Base-by-base conservation (phyloP, 2,888 invertebrate species). In the Acrobasis suavella region DNA sequence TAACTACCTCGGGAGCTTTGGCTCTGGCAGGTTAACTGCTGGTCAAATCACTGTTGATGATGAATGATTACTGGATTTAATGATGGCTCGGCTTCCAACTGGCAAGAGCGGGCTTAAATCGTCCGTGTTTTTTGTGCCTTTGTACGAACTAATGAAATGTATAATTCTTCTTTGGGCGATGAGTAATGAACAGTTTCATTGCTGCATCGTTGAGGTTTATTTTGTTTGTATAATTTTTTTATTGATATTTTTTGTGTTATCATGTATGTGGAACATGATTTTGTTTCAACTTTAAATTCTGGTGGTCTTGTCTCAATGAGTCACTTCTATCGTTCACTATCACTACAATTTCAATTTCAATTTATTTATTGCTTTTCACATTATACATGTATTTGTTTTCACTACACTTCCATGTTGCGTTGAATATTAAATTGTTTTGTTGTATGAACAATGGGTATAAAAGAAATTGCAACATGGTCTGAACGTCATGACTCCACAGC, bases 1-100 rank as follows among this genome's bases (percentile, higher is more conserved):
- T 77, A 77, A 85, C 83, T 86, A 85, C 86, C 76, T 81, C 82
- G 76, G 86, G 74, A 85, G 86, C 82, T 71, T 72, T 74, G 78
- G 76, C 81, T 75, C 67, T 80, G 82, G 83, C 84, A 80, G 80
- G 82, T 81, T 86, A 86, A 86, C 85, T 78, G 79, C 77, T 80
- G 81, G 80, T 85, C 86, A 87, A 87, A 89, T 89, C 83, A 78
- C 79, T 73, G 78, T 80, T 89, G 88, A 92, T 91, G 90, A 89
- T 89, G 85, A 90, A 88, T 91, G 90, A 91, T 92, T 91, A 87
- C 89, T 78, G 79, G 85, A 76, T 85, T 83, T 91, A 91, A 91
- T 91, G 87, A 89, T 78, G 83, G 83, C 74, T 77, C 79, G 79
- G 83, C 85, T 85, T 72, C 85, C 85, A 86, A 81, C 84, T 81